Percentiles rank a stretch among this genome's conserved stretches.
Evolutionary conservation across 2,888 invertebrate genomes (phyloP).

Genomic region (Caenorhabditis sulstoni): DNA sequence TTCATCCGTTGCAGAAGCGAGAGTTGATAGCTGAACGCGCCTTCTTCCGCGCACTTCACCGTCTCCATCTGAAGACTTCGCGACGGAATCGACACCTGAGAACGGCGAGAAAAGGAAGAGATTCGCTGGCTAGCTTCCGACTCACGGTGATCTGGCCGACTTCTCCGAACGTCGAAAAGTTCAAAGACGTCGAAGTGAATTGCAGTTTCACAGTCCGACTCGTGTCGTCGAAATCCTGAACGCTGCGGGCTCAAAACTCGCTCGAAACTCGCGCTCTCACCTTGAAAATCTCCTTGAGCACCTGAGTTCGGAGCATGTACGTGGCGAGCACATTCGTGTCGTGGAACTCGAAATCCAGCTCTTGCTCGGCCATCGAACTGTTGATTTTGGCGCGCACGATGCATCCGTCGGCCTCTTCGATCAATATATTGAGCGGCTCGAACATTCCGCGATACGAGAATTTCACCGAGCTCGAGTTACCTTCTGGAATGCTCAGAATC

Average conservation of each 20-base stretch:
- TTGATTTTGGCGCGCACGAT: constrained; percentile 55
- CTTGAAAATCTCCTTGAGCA: constrained; percentile 50
- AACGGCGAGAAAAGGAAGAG: not conserved
- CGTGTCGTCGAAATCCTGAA: constrained; percentile 47
- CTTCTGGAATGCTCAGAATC: constrained; percentile 58
- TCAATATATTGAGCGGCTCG: constrained; percentile 45
- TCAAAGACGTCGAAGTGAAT: not conserved
- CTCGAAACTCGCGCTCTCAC: not conserved
- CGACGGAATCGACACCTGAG: constrained; percentile 43
- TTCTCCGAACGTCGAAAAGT: constrained; percentile 49
- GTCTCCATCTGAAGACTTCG: constrained; percentile 51
- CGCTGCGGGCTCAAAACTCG: no score
- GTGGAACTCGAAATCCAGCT: constrained; percentile 50
- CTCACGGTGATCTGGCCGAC: constrained; percentile 44
- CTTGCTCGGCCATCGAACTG: constrained; percentile 46
- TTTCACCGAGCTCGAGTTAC: constrained; percentile 41
- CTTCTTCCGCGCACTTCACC: constrained; percentile 33
- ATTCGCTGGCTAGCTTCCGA: no score
- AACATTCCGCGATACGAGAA: constrained; percentile 56
- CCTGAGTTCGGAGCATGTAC: constrained; percentile 47
- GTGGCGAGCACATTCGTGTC: constrained; percentile 27
- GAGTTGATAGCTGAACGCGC: constrained; percentile 32
- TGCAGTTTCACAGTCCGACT: constrained; percentile 29
- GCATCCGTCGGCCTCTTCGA: constrained; percentile 57
- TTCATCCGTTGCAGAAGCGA: constrained; percentile 54